Percentiles rank a stretch among this genome's conserved stretches.
These are phyloP conservation scores for Gobiocypris rarus DNA, from an alignment of 2,113 vertebrate genomes.

Conservation along the genomic window DNA sequence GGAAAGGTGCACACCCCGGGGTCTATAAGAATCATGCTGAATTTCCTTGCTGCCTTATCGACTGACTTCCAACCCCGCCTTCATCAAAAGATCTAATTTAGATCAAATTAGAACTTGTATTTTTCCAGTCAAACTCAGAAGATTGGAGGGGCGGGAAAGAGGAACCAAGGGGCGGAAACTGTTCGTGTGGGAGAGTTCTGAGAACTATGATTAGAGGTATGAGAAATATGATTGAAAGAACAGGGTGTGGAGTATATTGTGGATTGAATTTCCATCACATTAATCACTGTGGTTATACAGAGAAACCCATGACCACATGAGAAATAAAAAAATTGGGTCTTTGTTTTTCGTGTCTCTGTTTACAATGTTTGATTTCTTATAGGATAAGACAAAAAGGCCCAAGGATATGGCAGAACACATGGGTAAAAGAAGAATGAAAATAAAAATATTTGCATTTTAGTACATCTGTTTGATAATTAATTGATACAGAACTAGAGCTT, in stretches of 20 bases:
- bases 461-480: neutral
- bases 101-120: slow-evolving; percentile 48
- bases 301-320: slow-evolving; percentile 4
- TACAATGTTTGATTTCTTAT: neutral
- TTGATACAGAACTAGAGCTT: neutral
- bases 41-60: slow-evolving; percentile 48
- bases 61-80: slow-evolving; percentile 21
- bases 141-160: slow-evolving; percentile 34
- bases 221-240: slow-evolving; percentile 47
- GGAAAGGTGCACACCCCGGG: slow-evolving; percentile 51
- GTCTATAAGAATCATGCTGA: slow-evolving; percentile 31
- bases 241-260: slow-evolving; percentile 50
- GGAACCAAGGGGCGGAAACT: slow-evolving; percentile 45
- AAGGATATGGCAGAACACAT: neutral
- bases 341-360: neutral
- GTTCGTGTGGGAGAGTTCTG: slow-evolving; percentile 45
- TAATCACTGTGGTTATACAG: slow-evolving; percentile 41
- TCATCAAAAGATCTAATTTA: slow-evolving; percentile 50
- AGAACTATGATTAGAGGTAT: slow-evolving; percentile 39
- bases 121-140: slow-evolving; percentile 30
- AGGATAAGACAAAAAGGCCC: neutral
- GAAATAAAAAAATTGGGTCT: slow-evolving; percentile 1
- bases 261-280: slow-evolving; percentile 28
- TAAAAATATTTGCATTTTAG: neutral
- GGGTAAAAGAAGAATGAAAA: neutral